A percentile compares a stretch with the other conserved stretches of the same genome.
phyloP scores from a whole-genome alignment of 2,113 vertebrate species.

The Piaya cayana region DNA sequence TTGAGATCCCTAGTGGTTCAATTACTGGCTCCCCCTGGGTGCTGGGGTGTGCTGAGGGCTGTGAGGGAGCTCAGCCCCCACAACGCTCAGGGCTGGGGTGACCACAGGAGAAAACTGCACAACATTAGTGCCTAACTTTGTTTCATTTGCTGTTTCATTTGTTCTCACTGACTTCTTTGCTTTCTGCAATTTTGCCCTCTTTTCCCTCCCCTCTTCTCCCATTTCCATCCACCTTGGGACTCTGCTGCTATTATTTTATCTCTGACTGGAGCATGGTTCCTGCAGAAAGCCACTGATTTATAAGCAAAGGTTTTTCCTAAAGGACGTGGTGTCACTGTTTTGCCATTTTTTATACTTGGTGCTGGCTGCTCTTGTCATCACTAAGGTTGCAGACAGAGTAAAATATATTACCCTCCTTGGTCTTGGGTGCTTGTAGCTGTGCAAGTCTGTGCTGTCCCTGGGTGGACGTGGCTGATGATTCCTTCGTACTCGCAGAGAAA shows the following conservation, averaged over 20 bases:
- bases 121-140: accelerated
- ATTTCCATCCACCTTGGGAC: accelerated
- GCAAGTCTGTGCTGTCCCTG: background rate
- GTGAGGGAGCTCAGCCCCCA: background rate
- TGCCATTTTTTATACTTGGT: background rate
- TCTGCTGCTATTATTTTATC: background rate
- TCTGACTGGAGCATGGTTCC: accelerated
- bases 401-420: background rate
- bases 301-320: background rate
- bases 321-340: background rate
- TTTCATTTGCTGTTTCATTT: accelerated
- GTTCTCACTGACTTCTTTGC: background rate
- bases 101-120: background rate
- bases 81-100: background rate
- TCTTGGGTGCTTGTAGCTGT: accelerated
- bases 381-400: background rate
- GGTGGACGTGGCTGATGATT: accelerated
- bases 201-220: background rate
- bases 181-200: background rate
- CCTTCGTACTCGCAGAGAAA: background rate
- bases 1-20: background rate
- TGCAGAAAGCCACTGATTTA: background rate
- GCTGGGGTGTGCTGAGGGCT: accelerated
- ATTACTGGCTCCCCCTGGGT: background rate
- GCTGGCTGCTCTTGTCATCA: background rate